Percentiles rank a stretch among this genome's conserved stretches.
These are phyloP conservation scores for Brachyhypopomus occidentalis DNA, from an alignment of 2,113 vertebrate genomes.

Conservation along the genomic window DNA sequence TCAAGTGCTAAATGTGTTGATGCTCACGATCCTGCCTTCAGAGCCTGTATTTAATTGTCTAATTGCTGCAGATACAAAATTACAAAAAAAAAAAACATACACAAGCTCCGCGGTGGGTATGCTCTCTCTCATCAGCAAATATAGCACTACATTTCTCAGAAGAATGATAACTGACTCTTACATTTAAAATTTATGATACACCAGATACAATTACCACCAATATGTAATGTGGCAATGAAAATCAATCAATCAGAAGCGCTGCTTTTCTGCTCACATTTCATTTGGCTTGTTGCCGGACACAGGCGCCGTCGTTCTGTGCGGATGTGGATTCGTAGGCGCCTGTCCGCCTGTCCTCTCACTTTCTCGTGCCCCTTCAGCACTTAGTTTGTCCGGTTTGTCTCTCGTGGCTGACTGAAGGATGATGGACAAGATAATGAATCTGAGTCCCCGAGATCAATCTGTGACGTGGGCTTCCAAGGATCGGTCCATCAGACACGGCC, in stretches of 20 bases:
- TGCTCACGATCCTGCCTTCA: neutral
- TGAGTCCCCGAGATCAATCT: slow-evolving; percentile 11
- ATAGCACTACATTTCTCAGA: too few relatives aligned
- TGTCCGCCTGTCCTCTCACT: neutral
- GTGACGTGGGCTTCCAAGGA: neutral
- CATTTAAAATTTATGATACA: too few relatives aligned
- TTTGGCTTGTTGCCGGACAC: too few relatives aligned
- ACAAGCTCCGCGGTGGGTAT: neutral
- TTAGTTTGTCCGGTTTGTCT: neutral
- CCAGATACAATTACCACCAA: too few relatives aligned
- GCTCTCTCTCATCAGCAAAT: too few relatives aligned
- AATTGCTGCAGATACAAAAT: neutral
- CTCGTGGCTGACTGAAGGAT: slow-evolving; percentile 4
- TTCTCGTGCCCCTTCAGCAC: neutral
- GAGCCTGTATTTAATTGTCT: neutral
- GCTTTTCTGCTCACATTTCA: too few relatives aligned
- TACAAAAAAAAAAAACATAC: neutral
- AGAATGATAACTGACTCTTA: too few relatives aligned
- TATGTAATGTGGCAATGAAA: too few relatives aligned
- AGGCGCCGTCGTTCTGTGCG: neutral
- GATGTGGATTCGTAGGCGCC: neutral
- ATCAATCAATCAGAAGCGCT: too few relatives aligned
- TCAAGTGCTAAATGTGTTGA: neutral
- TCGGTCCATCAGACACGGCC: slow-evolving; percentile 7
- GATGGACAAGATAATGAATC: slow-evolving; percentile 28